These are phyloP conservation scores for Adoxophyes honmai DNA, from an alignment of 1,140 invertebrate species.

Conservation along the genomic window DNA sequence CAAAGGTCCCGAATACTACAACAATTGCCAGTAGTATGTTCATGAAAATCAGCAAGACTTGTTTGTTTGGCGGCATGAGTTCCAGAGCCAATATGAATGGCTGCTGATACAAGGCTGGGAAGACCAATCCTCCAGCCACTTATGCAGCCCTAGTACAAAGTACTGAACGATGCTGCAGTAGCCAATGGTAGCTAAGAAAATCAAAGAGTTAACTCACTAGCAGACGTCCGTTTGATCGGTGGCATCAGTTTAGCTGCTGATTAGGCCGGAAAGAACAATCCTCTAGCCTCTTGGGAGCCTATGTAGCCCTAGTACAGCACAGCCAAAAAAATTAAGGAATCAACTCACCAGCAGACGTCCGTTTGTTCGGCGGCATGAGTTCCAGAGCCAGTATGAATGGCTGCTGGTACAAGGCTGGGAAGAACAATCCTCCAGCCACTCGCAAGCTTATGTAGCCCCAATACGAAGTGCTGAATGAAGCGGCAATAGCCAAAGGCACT, in stretches of 20 bases:
- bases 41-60: too few relatives aligned
- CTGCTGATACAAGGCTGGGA: conserved; percentile 84
- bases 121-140: conserved; percentile 83
- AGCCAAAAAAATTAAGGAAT: too few relatives aligned
- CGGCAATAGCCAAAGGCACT: conserved; percentile 82
- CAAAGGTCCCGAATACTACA: too few relatives aligned
- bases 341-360: conserved; percentile 81
- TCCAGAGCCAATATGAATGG: conserved; percentile 84
- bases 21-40: too few relatives aligned
- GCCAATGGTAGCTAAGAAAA: conserved; percentile 83
- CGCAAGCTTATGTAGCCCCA: conserved; percentile 81
- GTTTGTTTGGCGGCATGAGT: conserved; percentile 82
- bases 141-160: conserved; percentile 81
- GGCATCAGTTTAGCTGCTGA: too few relatives aligned
- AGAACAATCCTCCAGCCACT: conserved; percentile 82
- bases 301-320: too few relatives aligned
- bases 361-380: conserved; percentile 82
- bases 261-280: too few relatives aligned
- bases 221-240: too few relatives aligned
- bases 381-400: conserved; percentile 84
- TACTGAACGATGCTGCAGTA: conserved; percentile 83
- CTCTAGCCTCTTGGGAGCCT: too few relatives aligned
- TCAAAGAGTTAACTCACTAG: too few relatives aligned
- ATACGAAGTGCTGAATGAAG: conserved; percentile 83
- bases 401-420: conserved; percentile 84